Evolutionary conservation across 2,888 invertebrate genomes (phyloP).

Genomic region (Aporophyla nigra): DNA sequence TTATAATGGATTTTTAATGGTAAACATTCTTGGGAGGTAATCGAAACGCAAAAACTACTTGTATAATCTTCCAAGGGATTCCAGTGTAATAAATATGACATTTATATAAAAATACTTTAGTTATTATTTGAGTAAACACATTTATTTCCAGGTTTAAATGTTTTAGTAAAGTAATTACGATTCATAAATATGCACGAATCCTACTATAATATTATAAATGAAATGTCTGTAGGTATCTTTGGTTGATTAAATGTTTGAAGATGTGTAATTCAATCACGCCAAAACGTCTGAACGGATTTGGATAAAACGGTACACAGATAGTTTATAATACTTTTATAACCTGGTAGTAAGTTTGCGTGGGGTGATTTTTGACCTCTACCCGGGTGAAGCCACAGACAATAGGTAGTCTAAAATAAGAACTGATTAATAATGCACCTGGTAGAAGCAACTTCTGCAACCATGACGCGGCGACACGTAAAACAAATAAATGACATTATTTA

Average conservation of each 20-base stretch:
- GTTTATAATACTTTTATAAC: no score
- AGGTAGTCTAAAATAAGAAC: background rate
- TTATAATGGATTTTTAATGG: conserved; percentile 67
- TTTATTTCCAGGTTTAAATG: background rate
- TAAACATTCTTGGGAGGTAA: conserved; percentile 62
- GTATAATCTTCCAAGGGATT: conserved; percentile 44
- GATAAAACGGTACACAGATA: no score
- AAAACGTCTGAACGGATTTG: no score
- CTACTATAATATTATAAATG: no score
- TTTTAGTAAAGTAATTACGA: background rate
- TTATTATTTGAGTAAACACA: conserved; percentile 5
- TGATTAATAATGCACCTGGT: background rate
- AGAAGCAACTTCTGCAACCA: background rate
- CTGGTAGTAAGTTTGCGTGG: no score
- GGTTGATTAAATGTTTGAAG: no score
- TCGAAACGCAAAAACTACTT: conserved; percentile 57
- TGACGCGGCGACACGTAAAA: conserved; percentile 2
- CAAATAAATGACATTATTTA: conserved; percentile 55
- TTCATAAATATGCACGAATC: background rate
- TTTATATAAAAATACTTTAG: conserved; percentile 24
- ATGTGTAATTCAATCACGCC: no score
- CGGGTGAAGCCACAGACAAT: no score
- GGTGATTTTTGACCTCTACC: no score
- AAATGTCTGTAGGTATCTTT: no score
- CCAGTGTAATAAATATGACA: conserved; percentile 52